These are phyloP conservation scores for Clusia tigrina DNA, from an alignment of 2,888 invertebrate species.

Conservation along the genomic window DNA sequence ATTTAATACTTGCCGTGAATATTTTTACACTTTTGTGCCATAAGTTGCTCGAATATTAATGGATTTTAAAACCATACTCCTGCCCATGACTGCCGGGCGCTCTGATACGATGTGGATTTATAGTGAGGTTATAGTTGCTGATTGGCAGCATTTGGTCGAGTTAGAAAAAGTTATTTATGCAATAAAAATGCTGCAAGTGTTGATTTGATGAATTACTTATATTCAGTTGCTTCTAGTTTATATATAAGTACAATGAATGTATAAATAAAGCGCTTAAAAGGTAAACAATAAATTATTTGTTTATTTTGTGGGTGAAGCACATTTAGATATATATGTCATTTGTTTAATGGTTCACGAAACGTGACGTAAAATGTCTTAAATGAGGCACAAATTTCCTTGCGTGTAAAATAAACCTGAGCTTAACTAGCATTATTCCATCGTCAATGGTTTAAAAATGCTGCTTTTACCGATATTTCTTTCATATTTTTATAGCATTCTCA, in stretches of 20 bases:
- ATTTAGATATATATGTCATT: slow-evolving; percentile 14
- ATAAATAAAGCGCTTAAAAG: slow-evolving; percentile 54
- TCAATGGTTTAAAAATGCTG: not conserved
- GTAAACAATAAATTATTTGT: slow-evolving; percentile 43
- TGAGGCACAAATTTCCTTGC: slow-evolving; percentile 1
- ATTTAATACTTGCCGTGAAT: too few relatives aligned
- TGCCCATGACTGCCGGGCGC: too few relatives aligned
- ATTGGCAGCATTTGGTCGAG: too few relatives aligned
- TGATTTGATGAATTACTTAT: slow-evolving; percentile 55
- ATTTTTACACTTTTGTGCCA: too few relatives aligned
- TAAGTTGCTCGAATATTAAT: too few relatives aligned
- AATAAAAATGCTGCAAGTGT: too few relatives aligned
- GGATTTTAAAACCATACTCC: too few relatives aligned
- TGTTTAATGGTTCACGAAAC: not conserved
- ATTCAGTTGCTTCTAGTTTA: slow-evolving; percentile 57
- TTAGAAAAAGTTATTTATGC: too few relatives aligned
- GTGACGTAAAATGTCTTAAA: not conserved
- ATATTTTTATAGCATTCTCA: too few relatives aligned
- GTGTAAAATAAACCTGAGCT: slow-evolving; percentile 25
- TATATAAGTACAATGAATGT: slow-evolving; percentile 36
- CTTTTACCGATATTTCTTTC: too few relatives aligned
- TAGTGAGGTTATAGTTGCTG: too few relatives aligned
- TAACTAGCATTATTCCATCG: slow-evolving; percentile 15
- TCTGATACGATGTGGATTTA: too few relatives aligned
- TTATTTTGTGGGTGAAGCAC: slow-evolving; percentile 14